Base-by-base conservation (phyloP, 1,140 invertebrate genomes). In the Cotesia vestalis region DNA sequence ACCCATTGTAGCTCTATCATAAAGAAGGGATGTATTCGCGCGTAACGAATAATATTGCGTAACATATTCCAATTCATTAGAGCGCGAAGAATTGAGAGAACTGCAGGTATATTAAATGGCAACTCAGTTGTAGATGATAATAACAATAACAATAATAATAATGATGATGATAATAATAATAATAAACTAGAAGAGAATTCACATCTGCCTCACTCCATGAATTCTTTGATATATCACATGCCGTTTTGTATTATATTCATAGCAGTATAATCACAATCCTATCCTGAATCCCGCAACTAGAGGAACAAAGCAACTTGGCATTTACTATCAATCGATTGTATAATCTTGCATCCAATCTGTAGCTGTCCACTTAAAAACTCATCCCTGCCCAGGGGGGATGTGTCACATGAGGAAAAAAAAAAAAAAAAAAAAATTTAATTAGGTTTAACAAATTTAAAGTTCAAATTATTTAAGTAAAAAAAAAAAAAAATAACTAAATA, bases 1-100 rank as follows among this genome's bases (percentile, higher is more conserved):
- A 69, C 64, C 73, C 71, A 77, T 77, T 77, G 73, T 77, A n/a
- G 52, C 46, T 59, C 57, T 64, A 60, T 57, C 35, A 72, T 69
- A 52, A 67, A 40, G 34, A 36, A 52, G 57, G 69, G 34, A 27
- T 63, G 62, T 57, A 61, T 55, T 38, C 27, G 46, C 3, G 66
- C 59, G 59, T 75, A 75, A 75, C 69, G 61, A 71, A 75, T 76
- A 78, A 78, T 81, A 79, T 81, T 80, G 73, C 76, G 78, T 77
- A 79, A 80, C 80, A 81, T 78, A 80, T 80, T 81, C 67, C 72
- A 66, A 77, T n/a, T 72, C 76, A 76, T 77, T 77, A 71, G 66
- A 74, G 76, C 80, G 75, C 71, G 69, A 80, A 81, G 72, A 76
- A 76, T 78, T 52, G 63, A 68, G 67, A 53, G 67, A 63, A 61